These are phyloP conservation scores for Oryzias curvinotus DNA, from an alignment of 2,113 vertebrate genomes.

Conservation along the genomic window DNA sequence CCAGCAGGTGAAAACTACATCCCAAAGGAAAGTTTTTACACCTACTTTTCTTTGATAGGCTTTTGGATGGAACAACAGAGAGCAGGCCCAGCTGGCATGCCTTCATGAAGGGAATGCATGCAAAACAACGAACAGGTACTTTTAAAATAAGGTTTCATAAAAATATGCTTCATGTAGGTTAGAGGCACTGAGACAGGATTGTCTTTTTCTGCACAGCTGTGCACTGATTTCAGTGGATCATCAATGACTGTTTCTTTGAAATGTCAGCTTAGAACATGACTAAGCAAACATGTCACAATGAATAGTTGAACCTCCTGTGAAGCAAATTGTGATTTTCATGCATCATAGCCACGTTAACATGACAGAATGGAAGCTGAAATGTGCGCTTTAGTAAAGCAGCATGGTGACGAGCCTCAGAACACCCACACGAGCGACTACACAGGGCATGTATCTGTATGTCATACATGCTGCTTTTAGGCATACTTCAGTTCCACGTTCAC, in stretches of 20 bases:
- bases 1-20: slow-evolving; percentile 31
- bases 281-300: slow-evolving; percentile 3
- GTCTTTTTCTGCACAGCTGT: background rate
- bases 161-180: slow-evolving; percentile 5
- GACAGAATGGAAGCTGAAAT: slow-evolving; percentile 1
- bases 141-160: slow-evolving; percentile 27
- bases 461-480: background rate
- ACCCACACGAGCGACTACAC: background rate
- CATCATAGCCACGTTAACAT: background rate
- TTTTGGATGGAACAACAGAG: slow-evolving; percentile 18
- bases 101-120: slow-evolving; percentile 24
- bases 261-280: background rate
- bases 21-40: slow-evolving; percentile 18
- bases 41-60: slow-evolving; percentile 25
- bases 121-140: slow-evolving; percentile 20
- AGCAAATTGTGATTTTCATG: background rate
- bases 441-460: background rate
- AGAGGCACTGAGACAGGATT: slow-evolving; percentile 1
- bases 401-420: background rate
- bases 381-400: background rate
- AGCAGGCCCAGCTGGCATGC: slow-evolving; percentile 30
- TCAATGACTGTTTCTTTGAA: slow-evolving; percentile 15
- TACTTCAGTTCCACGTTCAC: background rate
- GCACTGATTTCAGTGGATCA: slow-evolving; percentile 16
- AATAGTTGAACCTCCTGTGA: background rate